Evolutionary conservation across 1,140 invertebrate species (phyloP).

Genomic region (Drosophila bocki): DNA sequence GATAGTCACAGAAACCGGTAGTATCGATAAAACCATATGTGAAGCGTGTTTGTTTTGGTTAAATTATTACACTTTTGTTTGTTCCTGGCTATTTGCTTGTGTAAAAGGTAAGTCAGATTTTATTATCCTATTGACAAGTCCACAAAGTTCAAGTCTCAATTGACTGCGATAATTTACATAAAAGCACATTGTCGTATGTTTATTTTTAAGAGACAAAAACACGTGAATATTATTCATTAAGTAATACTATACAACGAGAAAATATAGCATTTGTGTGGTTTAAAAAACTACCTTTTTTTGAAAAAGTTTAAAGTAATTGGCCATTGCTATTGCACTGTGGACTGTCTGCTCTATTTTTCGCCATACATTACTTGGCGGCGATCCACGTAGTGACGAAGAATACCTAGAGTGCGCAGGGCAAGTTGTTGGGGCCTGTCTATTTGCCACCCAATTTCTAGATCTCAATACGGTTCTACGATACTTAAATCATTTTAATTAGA

Average conservation of each 20-base stretch:
- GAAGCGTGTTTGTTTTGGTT: slow-evolving; percentile 17
- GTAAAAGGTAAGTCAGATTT: neutral
- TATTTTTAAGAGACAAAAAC: neutral
- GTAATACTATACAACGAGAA: neutral
- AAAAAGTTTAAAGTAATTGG: neutral
- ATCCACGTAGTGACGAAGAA: neutral
- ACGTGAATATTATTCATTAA: neutral
- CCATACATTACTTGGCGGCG: neutral
- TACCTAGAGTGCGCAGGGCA: neutral
- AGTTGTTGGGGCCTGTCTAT: neutral
- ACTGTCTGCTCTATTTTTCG: neutral
- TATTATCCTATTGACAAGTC: slow-evolving; percentile 10
- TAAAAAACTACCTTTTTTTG: neutral
- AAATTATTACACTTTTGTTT: slow-evolving; percentile 12
- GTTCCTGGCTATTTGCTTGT: neutral
- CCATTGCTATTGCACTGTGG: neutral
- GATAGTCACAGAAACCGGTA: slow-evolving; percentile 24
- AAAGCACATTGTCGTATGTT: neutral
- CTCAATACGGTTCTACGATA: neutral
- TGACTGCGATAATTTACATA: neutral
- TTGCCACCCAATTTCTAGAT: neutral
- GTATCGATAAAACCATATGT: slow-evolving; percentile 7
- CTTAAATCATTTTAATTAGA: neutral
- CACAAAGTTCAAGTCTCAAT: slow-evolving; percentile 4
- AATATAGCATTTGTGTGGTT: neutral